A percentile compares a stretch with the other conserved stretches of the same genome.
Conservation (phyloP, 1,140 invertebrate species). For the Papilio dardanus region DNA sequence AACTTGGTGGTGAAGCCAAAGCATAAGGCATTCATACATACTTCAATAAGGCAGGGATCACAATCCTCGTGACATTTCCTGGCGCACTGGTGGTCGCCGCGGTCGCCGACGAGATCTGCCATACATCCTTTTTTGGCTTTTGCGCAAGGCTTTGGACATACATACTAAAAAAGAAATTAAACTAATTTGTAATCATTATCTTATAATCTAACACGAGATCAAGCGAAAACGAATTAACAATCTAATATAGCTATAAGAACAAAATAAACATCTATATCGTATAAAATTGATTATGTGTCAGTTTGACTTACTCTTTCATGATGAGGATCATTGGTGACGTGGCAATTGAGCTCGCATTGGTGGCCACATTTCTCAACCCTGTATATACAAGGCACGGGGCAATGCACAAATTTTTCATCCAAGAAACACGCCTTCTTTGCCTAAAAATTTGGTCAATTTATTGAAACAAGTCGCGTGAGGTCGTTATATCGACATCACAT, state of each 20-base stretch:
- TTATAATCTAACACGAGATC: neutral
- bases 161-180: conserved; percentile 73
- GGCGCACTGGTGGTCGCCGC: conserved; percentile 74
- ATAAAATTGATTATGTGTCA: neutral
- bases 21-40: conserved; percentile 42
- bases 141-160: conserved; percentile 78
- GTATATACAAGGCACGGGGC: conserved; percentile 68
- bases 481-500: no score
- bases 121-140: conserved; percentile 72
- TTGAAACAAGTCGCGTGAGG: no score
- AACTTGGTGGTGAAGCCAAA: no score
- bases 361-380: conserved; percentile 81
- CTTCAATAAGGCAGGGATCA: conserved; percentile 75
- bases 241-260: neutral
- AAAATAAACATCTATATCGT: no score
- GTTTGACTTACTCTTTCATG: conserved; percentile 61
- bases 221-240: neutral
- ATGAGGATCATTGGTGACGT: conserved; percentile 78
- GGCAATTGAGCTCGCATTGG: conserved; percentile 73
- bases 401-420: conserved; percentile 60
- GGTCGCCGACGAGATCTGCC: conserved; percentile 48
- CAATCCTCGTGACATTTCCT: conserved; percentile 81
- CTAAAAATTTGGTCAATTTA: conserved; percentile 44
- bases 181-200: neutral
- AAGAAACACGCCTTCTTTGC: conserved; percentile 69